Percentiles rank a stretch among this genome's conserved stretches.
Evolutionary conservation across 2,797 vertebrate genomes (phyloP).

Genomic region (Dermochelys coriacea): DNA sequence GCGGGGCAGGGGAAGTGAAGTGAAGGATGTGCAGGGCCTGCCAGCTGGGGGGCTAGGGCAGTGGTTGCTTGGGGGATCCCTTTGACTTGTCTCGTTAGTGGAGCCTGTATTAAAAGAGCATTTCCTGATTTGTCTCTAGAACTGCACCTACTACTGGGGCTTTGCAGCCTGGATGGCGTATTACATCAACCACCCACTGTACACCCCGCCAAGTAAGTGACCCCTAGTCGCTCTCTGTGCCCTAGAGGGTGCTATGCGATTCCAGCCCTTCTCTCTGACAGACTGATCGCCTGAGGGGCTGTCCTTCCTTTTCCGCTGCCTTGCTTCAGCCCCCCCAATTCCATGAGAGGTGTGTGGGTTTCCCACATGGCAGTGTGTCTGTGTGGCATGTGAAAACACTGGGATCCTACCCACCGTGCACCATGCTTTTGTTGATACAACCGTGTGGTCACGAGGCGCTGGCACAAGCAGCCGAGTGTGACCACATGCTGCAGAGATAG

Average conservation of each 20-base stretch:
- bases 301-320: neutral
- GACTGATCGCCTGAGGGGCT: neutral
- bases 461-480: neutral
- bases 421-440: neutral
- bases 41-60: neutral
- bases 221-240: neutral
- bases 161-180: conserved; percentile 98
- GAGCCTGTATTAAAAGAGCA: too few relatives aligned
- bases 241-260: neutral
- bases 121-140: conserved; percentile 81
- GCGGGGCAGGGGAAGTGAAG: neutral
- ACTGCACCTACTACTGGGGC: conserved; percentile 97
- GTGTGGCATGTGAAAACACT: neutral
- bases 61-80: neutral
- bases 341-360: neutral
- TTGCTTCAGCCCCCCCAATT: neutral
- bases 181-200: conserved; percentile 96
- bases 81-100: neutral
- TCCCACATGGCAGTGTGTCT: neutral
- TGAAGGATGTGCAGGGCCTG: too few relatives aligned
- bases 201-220: conserved; percentile 92
- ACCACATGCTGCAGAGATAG: neutral
- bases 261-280: neutral
- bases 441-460: neutral
- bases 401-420: neutral